Evolutionary conservation across 2,113 vertebrate genomes (phyloP), one percentile per base, ranked within the genome.

Genomic region (Microcebus griseorufus): DNA sequence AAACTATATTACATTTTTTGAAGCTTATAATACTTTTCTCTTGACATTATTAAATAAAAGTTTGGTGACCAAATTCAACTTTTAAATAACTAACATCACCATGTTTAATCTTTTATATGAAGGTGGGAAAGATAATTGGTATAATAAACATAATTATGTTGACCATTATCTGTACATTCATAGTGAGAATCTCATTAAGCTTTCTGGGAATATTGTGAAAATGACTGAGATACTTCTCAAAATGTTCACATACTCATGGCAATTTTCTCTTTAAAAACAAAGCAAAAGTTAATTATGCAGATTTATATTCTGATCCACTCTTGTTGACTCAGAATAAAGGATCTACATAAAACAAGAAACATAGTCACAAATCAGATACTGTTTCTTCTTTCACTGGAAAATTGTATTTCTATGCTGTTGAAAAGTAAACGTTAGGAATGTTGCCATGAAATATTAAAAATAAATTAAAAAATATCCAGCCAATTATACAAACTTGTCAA

Each of bases 181-280:
- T n/a, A 37, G 23, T 58, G 95, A 84, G 67, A 60, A 75, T 90
- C 42, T 90, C 55, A 90, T 90, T 93, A 94, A 90, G 11, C 32
- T 92, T 94, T 78, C 53, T 95, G 62, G 27, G 88, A 86, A 39
- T 92, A 87, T 60, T 84, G 53, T 76, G 65, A 93, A 89, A 90
- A 86, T 80, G 42, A 69, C 80, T 75, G 23, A 91, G 27, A 75
- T 75, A 79, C 42, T 97, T 73, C 45, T 37, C 11, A 93, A 90
- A 88, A 62, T 60, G 29, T 25, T 85, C 82, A 37, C 27, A 8
- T 18, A 53, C 69, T 90, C 48, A 51, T 34, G 76, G 20, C 17
- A 62, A 51, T 96, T 92, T 94, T 89, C 73, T 88, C 13, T 51
- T 87, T 88, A 69, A 94, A 96, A 82, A 93, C 76, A 82, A 96